Conservation (phyloP, 1,140 invertebrate species). For the Lordiphosa clarofinis region DNA sequence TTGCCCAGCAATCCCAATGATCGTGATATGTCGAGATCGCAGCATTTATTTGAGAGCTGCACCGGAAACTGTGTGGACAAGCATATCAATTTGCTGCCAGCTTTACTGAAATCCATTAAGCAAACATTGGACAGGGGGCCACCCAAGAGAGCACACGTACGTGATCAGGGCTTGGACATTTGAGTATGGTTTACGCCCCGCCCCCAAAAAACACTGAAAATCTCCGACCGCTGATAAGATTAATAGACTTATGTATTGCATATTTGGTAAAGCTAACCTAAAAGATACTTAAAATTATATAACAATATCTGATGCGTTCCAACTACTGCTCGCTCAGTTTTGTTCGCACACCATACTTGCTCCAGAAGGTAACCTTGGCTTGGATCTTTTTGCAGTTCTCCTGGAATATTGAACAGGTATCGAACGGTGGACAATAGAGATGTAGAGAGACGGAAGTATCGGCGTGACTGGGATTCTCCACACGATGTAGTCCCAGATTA, state of each 20-base stretch:
- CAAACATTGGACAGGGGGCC: conserved; percentile 80
- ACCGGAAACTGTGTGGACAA: conserved; percentile 91
- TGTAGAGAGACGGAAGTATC: conserved; percentile 95
- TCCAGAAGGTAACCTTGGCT: conserved; percentile 87
- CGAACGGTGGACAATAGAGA: conserved; percentile 97
- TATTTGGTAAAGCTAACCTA: conserved; percentile 55
- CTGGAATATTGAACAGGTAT: conserved; percentile 94
- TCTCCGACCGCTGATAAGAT: not conserved
- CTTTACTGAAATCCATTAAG: conserved; percentile 88
- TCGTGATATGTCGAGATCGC: conserved; percentile 84
- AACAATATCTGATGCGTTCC: conserved; percentile 34
- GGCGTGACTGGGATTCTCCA: conserved; percentile 95
- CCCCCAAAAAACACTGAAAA: not conserved
- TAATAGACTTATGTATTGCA: conserved; percentile 36
- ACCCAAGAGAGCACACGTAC: conserved; percentile 21
- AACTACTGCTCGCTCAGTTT: conserved; percentile 55
- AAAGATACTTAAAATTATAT: conserved; percentile 18
- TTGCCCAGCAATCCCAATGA: conserved; percentile 86
- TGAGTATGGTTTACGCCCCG: not conserved
- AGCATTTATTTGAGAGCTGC: conserved; percentile 90
- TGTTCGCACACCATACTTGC: conserved; percentile 72
- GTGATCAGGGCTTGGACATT: not conserved
- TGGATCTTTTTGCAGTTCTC: conserved; percentile 88
- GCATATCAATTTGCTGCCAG: conserved; percentile 88
- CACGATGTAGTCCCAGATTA: conserved; percentile 94